Base-by-base conservation (phyloP, 2,797 vertebrate genomes). In the Malurus leucopterus region DNA sequence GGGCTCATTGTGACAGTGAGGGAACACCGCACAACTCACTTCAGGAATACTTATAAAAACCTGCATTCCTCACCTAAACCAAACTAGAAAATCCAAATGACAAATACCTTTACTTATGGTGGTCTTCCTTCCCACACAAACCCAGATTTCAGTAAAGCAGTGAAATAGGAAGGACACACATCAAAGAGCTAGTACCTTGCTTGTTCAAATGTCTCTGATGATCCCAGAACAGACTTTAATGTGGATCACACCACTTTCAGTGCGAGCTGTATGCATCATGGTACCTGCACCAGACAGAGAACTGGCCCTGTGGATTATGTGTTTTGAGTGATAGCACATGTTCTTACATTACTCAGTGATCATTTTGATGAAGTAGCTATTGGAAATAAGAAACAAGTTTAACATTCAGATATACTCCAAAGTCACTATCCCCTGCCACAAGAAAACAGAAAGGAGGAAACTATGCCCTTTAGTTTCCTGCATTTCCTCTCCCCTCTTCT, bases 1-100 rank as follows among this genome's bases (percentile, higher is more conserved):
- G 3, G 11, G 8, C 19, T 70, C 44, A 20, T 26, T 2, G 0
- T 11, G 19, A 46, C 6, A 30, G n/a, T 38, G 14, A 41, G 11
- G 3, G 4, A 29, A 44, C 32, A 13, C 10, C 3, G 6, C 36
- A 21, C 34, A 75, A 6, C 18, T 14, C 2, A 2, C 16, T 50
- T 43, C 22, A 70, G 12, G 9, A 73, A 30, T 46, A 29, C 19
- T 57, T 15, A 1, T 0, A 2, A 46, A 51, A 49, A 6, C 1
- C 4, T 13, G 2, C 19, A 13, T 26, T 68, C 29, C 29, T 74
- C 15, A 17, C 4, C 17, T 68, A 51, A 81, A 40, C 20, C 22
- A 67, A 86, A 51, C 23, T 14, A 49, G 58, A 58, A 79, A 64
- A 10, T 27, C 23, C 46, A 32, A 32, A 23, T 0, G 0, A 64